Evolutionary conservation across 1,140 invertebrate genomes (phyloP).

Genomic region (Himalopsyche phryganea): DNA sequence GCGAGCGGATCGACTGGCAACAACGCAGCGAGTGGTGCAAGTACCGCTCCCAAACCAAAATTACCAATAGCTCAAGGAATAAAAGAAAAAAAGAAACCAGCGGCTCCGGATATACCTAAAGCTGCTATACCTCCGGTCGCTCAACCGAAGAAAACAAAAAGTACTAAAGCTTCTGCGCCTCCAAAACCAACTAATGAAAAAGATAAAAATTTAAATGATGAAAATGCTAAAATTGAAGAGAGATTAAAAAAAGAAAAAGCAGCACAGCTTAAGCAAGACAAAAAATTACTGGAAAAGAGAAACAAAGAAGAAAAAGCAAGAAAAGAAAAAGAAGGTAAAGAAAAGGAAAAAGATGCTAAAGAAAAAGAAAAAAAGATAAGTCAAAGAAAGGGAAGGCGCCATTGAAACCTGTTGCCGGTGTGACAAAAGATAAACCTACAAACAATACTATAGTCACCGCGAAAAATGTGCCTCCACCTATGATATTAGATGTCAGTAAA

Average conservation of each 20-base stretch:
- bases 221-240: constrained; percentile 13
- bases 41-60: no score
- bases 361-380: constrained; percentile 30
- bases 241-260: constrained; percentile 24
- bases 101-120: no score
- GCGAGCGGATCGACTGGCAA: no score
- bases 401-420: constrained; percentile 26
- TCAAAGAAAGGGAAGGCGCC: constrained; percentile 34
- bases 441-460: constrained; percentile 1
- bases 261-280: constrained; percentile 8
- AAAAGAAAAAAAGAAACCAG: no score
- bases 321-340: constrained; percentile 39
- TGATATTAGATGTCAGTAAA: constrained; percentile 35
- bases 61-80: no score
- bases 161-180: no score
- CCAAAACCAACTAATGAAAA: background rate
- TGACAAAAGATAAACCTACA: constrained; percentile 16
- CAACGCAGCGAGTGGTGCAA: no score
- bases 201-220: constrained; percentile 34
- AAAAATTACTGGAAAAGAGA: constrained; percentile 34
- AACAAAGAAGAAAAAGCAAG: constrained; percentile 37
- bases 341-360: constrained; percentile 15
- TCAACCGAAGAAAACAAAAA: no score
- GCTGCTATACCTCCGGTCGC: no score
- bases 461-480: constrained; percentile 33